A percentile compares a stretch with the other conserved stretches of the same genome.
Evolutionary conservation across 2,113 vertebrate genomes (phyloP).

Genomic region (Sander vitreus): DNA sequence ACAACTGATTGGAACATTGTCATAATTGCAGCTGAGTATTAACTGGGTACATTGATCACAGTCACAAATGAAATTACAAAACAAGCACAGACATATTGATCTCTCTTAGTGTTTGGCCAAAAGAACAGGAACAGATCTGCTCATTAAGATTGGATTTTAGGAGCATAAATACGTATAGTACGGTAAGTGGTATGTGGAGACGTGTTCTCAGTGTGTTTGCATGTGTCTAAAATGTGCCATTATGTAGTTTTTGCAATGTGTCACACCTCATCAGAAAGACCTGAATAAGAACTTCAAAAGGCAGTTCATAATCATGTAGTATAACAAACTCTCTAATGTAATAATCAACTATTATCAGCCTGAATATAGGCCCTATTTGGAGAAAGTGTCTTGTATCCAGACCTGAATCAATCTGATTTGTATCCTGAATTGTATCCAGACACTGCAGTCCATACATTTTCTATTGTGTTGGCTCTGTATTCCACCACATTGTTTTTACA

Average conservation of each 20-base stretch:
- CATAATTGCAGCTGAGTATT: not conserved
- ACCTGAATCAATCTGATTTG: not conserved
- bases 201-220: constrained; percentile 1
- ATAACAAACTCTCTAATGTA: not conserved
- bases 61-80: constrained; percentile 1
- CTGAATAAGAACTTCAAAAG: not conserved
- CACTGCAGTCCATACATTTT: not conserved
- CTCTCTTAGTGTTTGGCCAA: not conserved
- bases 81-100: not conserved
- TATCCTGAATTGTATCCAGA: not conserved
- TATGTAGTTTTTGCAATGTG: not conserved
- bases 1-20: not conserved
- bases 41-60: not conserved
- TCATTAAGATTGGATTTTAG: constrained; percentile 3
- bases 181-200: not conserved
- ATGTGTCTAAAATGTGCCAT: constrained; percentile 1
- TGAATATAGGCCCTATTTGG: not conserved
- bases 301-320: not conserved
- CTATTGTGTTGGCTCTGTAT: not conserved
- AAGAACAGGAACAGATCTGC: not conserved
- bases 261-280: constrained; percentile 13
- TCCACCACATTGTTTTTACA: not conserved
- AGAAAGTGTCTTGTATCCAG: not conserved
- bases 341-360: not conserved
- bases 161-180: not conserved